Percentiles rank a stretch among this genome's conserved stretches.
These are phyloP conservation scores for Amphipoea lucens DNA, from an alignment of 2,888 invertebrate genomes.

Conservation along the genomic window DNA sequence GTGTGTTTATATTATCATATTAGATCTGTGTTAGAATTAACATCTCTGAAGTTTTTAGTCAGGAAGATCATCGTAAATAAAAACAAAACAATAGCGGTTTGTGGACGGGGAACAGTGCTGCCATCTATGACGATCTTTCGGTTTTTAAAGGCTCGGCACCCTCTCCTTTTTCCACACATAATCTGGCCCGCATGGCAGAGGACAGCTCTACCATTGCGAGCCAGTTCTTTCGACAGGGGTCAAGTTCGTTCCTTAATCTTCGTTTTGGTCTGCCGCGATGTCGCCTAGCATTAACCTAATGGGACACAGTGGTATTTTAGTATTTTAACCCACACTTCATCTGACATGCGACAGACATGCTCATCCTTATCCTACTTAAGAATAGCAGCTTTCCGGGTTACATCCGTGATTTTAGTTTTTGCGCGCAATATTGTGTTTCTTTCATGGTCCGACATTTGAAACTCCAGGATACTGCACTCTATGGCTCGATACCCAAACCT, in stretches of 20 bases:
- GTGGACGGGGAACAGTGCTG: neutral
- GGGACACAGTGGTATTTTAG: neutral
- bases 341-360: neutral
- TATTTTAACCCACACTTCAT: neutral
- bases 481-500: no score
- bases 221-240: neutral
- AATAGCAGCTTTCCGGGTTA: neutral
- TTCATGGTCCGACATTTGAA: neutral
- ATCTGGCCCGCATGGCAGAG: neutral
- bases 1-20: neutral
- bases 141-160: neutral
- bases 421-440: neutral
- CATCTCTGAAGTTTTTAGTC: neutral
- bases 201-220: no score
- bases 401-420: no score
- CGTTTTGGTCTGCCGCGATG: neutral
- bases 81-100: neutral
- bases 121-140: neutral
- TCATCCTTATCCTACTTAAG: neutral
- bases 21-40: neutral
- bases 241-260: neutral
- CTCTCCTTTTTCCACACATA: neutral
- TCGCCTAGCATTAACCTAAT: neutral
- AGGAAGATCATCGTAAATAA: neutral
- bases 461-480: neutral